phyloP scores from a whole-genome alignment of 2,888 invertebrate genomes.

The Andrena praecox region DNA sequence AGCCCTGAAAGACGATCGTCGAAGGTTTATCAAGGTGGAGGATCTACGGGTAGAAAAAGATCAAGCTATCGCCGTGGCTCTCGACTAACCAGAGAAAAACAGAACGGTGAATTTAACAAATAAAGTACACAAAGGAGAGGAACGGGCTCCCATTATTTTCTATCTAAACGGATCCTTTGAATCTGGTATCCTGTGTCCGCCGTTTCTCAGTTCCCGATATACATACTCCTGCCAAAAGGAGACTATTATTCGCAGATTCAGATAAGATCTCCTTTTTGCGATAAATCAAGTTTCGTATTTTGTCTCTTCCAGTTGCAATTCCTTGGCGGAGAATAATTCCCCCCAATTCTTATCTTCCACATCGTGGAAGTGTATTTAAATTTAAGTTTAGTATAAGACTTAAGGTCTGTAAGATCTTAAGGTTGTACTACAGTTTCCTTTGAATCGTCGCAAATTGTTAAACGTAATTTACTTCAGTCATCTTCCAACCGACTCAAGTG shows the following conservation, averaged over 20 bases:
- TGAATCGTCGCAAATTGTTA: too few relatives aligned
- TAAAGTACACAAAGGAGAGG: constrained; percentile 68
- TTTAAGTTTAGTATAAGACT: too few relatives aligned
- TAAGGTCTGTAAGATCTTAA: too few relatives aligned
- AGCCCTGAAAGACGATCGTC: constrained; percentile 25
- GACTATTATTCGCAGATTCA: constrained; percentile 61
- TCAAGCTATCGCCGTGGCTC: constrained; percentile 56
- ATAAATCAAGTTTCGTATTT: constrained; percentile 23
- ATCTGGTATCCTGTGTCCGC: constrained; percentile 56
- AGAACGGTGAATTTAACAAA: constrained; percentile 72
- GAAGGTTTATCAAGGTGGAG: constrained; percentile 55
- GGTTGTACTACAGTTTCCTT: too few relatives aligned
- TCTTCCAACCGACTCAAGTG: too few relatives aligned
- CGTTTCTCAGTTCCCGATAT: constrained; percentile 31
- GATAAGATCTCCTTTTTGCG: constrained; percentile 58
- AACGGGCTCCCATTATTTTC: constrained; percentile 70
- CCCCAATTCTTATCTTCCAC: not conserved
- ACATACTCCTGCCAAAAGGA: constrained; percentile 32
- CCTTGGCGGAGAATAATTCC: not conserved
- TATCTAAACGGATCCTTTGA: constrained; percentile 69
- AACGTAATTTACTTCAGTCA: too few relatives aligned
- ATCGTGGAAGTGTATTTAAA: too few relatives aligned
- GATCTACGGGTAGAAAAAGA: constrained; percentile 41
- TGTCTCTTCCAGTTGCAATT: constrained; percentile 5
- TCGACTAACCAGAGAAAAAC: constrained; percentile 44